Percentiles rank a stretch among this genome's conserved stretches.
Evolutionary conservation across 2,888 invertebrate genomes (phyloP).

Genomic region (Nudaria mundana): DNA sequence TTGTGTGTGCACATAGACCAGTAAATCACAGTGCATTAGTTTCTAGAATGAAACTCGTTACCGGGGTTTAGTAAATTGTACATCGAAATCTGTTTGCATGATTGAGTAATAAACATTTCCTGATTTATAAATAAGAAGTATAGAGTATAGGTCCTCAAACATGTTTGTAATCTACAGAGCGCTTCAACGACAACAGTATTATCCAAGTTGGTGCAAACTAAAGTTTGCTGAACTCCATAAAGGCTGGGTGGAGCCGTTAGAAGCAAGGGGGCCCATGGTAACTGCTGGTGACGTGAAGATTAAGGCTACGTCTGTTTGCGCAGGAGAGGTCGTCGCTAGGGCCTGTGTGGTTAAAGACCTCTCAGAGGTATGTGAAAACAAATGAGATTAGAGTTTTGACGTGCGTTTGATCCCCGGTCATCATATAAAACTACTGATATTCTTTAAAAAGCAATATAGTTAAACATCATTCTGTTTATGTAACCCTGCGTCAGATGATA

Average conservation of each 20-base stretch:
- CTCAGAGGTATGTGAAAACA: conserved; percentile 76
- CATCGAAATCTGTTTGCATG: too few relatives aligned
- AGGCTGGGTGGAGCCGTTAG: conserved; percentile 62
- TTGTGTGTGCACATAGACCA: too few relatives aligned
- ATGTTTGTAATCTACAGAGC: conserved; percentile 79
- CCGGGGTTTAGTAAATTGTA: too few relatives aligned
- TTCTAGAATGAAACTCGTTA: too few relatives aligned
- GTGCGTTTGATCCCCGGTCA: background rate
- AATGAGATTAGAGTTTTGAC: background rate
- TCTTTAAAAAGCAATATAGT: too few relatives aligned
- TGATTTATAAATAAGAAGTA: too few relatives aligned
- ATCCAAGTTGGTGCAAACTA: conserved; percentile 80
- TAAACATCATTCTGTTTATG: too few relatives aligned
- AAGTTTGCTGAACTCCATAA: conserved; percentile 83
- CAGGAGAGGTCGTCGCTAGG: conserved; percentile 84
- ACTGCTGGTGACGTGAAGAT: conserved; percentile 50
- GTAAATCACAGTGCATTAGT: too few relatives aligned
- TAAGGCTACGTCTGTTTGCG: conserved; percentile 86
- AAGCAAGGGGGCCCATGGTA: conserved; percentile 32
- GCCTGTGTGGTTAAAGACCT: conserved; percentile 87
- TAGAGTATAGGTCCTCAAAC: too few relatives aligned
- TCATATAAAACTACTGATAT: too few relatives aligned
- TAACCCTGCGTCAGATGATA: too few relatives aligned
- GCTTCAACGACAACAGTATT: conserved; percentile 82
- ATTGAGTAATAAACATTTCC: too few relatives aligned